These are phyloP conservation scores for Fragum sueziense DNA, from an alignment of 2,888 invertebrate genomes.

Conservation along the genomic window DNA sequence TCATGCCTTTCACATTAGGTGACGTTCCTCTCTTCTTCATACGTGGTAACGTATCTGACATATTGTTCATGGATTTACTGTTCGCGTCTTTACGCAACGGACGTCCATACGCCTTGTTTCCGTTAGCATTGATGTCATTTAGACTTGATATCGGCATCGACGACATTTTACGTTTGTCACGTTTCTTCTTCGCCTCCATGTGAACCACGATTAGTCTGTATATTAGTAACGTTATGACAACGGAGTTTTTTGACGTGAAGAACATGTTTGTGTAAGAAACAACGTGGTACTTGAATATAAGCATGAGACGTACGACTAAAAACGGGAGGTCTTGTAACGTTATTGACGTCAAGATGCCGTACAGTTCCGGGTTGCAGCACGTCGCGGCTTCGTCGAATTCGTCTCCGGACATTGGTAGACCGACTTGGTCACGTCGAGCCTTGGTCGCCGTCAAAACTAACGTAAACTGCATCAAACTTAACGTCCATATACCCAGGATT, in stretches of 20 bases:
- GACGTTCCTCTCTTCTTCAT: background rate
- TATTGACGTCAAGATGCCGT: constrained; percentile 77
- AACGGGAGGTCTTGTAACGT: constrained; percentile 81
- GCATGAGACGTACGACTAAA: constrained; percentile 85
- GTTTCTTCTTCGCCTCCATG: constrained; percentile 42
- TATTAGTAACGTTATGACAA: constrained; percentile 93
- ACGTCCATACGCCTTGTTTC: constrained; percentile 21
- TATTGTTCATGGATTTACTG: constrained; percentile 1
- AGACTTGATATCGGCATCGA: constrained; percentile 18
- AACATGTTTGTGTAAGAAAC: constrained; percentile 98
- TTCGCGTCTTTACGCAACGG: constrained; percentile 1
- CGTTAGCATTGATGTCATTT: constrained; percentile 42
- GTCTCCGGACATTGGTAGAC: constrained; percentile 51
- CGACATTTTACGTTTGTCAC: constrained; percentile 30
- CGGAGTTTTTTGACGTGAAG: constrained; percentile 95
- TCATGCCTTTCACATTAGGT: background rate
- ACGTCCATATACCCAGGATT: constrained; percentile 95
- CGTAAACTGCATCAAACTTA: constrained; percentile 96
- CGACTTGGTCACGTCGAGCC: constrained; percentile 78
- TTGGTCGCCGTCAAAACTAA: constrained; percentile 94
- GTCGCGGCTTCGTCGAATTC: constrained; percentile 34
- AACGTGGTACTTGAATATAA: constrained; percentile 93
- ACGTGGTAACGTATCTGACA: constrained; percentile 5
- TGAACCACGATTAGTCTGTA: constrained; percentile 87
- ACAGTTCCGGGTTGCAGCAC: constrained; percentile 74